Percentiles rank a stretch among this genome's conserved stretches.
Evolutionary conservation across 2,113 vertebrate species (phyloP).

Genomic region (Pedetes capensis): DNA sequence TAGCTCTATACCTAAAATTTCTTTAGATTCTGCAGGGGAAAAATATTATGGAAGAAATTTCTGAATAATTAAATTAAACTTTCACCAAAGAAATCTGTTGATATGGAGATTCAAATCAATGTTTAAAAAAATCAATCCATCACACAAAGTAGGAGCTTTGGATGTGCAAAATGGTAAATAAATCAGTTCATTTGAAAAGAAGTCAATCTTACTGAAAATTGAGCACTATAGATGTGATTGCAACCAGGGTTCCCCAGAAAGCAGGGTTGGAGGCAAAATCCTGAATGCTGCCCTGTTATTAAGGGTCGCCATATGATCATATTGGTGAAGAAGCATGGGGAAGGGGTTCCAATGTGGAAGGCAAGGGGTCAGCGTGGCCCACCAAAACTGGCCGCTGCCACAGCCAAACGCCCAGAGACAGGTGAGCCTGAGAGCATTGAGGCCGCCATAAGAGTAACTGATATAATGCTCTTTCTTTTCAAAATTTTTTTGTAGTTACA

Average conservation of each 20-base stretch:
- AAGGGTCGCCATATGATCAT: background rate
- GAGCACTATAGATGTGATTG: background rate
- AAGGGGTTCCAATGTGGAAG: accelerated
- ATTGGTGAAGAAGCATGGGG: too few relatives aligned
- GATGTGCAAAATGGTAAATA: background rate
- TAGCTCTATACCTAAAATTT: background rate
- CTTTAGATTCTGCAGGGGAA: background rate
- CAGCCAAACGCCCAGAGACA: background rate
- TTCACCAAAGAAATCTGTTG: background rate
- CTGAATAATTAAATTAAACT: background rate
- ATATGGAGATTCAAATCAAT: background rate
- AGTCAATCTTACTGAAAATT: background rate
- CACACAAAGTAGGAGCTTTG: background rate
- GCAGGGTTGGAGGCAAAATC: background rate
- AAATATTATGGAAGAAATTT: background rate
- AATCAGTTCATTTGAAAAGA: background rate
- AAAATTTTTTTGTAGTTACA: too few relatives aligned
- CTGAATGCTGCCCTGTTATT: background rate
- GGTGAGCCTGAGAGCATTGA: background rate
- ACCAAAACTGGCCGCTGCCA: background rate
- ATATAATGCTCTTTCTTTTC: too few relatives aligned
- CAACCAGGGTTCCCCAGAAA: background rate
- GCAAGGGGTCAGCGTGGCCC: background rate
- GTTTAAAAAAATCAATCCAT: background rate
- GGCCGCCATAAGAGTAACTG: too few relatives aligned